Evolutionary conservation across 2,888 invertebrate species (phyloP).

Genomic region (Perizoma affinitatum): DNA sequence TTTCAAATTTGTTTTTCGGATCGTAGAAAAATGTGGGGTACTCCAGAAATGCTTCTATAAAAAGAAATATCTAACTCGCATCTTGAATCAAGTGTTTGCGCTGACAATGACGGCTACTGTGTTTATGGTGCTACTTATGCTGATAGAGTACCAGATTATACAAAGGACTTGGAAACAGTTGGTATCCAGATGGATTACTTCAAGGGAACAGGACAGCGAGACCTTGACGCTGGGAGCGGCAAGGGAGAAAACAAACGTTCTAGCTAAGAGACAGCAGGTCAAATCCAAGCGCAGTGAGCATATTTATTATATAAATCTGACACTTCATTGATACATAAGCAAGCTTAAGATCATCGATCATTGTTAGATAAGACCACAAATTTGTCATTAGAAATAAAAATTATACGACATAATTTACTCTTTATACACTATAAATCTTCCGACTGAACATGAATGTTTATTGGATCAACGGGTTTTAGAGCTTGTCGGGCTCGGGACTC

Average conservation of each 20-base stretch:
- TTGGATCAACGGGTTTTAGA: too few species aligned
- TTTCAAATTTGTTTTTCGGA: neutral
- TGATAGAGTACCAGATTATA: slow-evolving; percentile 63
- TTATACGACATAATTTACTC: neutral
- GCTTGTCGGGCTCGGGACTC: too few species aligned
- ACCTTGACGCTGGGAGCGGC: slow-evolving; percentile 40
- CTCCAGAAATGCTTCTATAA: slow-evolving; percentile 64
- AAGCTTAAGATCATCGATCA: too few species aligned
- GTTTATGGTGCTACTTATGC: slow-evolving; percentile 52
- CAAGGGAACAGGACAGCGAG: slow-evolving; percentile 21
- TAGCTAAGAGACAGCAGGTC: slow-evolving; percentile 48
- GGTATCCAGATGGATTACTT: slow-evolving; percentile 31
- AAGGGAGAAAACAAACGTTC: slow-evolving; percentile 51
- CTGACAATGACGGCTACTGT: slow-evolving; percentile 50
- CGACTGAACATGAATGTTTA: too few species aligned
- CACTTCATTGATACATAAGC: too few species aligned
- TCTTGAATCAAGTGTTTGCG: slow-evolving; percentile 55
- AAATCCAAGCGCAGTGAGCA: slow-evolving; percentile 43
- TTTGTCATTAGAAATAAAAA: neutral
- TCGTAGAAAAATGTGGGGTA: slow-evolving; percentile 69
- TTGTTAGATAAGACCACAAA: neutral
- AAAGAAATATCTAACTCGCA: slow-evolving; percentile 57
- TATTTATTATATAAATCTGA: too few species aligned
- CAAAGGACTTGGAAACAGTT: slow-evolving; percentile 44
- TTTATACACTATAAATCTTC: too few species aligned